Percentiles rank a stretch among this genome's conserved stretches.
Evolutionary conservation across 92 coral and sea anemone species (phyloP).

Genomic region (Montipora capitata): DNA sequence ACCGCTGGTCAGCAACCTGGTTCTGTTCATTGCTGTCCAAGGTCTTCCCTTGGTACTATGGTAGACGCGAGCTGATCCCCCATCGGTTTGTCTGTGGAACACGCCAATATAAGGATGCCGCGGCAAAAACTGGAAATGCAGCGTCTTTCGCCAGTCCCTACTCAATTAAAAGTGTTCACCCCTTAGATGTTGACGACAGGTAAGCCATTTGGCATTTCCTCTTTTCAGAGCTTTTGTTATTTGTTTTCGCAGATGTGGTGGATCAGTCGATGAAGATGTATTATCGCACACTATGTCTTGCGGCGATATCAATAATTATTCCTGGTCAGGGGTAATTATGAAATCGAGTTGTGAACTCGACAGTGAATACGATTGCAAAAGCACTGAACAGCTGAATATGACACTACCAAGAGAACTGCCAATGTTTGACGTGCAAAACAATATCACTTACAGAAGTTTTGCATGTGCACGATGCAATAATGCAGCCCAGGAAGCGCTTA

Average conservation of each 20-base stretch:
- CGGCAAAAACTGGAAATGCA: too few species aligned
- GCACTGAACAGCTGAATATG: constrained; percentile 1
- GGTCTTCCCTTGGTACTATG: too few species aligned
- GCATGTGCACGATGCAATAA: constrained; percentile 2
- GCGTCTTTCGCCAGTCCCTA: too few species aligned
- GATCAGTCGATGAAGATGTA: background rate
- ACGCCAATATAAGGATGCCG: too few species aligned
- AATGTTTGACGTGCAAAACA: background rate
- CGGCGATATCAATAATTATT: background rate
- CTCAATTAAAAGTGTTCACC: too few species aligned
- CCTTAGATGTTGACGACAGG: too few species aligned
- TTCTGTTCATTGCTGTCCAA: too few species aligned
- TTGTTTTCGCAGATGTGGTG: constrained; percentile 4
- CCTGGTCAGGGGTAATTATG: constrained; percentile 38
- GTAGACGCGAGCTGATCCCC: too few species aligned
- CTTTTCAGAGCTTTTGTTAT: background rate
- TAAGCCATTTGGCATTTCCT: too few species aligned
- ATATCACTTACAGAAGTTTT: constrained; percentile 26
- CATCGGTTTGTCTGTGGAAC: too few species aligned
- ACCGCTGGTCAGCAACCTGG: too few species aligned
- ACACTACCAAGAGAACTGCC: constrained; percentile 20
- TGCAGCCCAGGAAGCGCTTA: background rate
- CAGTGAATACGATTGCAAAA: background rate
- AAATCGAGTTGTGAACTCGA: background rate
- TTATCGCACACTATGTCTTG: background rate